These are phyloP conservation scores for Anoplolepis gracilipes DNA, from an alignment of 1,140 invertebrate genomes.

Conservation along the genomic window DNA sequence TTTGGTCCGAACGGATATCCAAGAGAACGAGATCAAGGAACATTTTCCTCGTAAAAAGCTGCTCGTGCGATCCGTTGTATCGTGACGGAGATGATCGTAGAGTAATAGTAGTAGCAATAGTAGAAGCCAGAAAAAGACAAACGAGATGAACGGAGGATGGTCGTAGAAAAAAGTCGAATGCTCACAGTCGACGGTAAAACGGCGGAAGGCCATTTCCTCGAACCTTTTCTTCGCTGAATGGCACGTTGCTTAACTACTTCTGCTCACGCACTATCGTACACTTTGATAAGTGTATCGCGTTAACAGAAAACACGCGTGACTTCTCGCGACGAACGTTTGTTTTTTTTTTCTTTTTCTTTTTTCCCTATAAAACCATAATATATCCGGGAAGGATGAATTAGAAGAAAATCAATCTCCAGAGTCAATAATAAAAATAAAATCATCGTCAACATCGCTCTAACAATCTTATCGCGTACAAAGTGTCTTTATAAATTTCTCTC, in stretches of 20 bases:
- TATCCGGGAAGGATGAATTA: neutral
- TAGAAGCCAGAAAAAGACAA: conserved; percentile 70
- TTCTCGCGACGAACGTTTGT: neutral
- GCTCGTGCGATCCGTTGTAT: conserved; percentile 44
- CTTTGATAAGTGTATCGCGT: conserved; percentile 43
- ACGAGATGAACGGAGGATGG: conserved; percentile 62
- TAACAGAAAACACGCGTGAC: conserved; percentile 42
- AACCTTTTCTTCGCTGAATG: conserved; percentile 74
- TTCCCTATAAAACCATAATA: conserved; percentile 6
- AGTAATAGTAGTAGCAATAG: conserved; percentile 39
- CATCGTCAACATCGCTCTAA: too few species aligned
- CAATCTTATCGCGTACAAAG: too few species aligned
- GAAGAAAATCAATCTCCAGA: neutral
- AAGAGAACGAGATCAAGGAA: neutral
- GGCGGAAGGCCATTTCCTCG: conserved; percentile 80
- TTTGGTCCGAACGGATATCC: conserved; percentile 15
- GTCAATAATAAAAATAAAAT: neutral
- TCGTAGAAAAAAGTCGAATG: conserved; percentile 71
- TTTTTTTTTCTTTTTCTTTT: too few species aligned
- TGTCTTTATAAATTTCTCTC: too few species aligned
- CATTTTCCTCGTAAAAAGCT: conserved; percentile 54
- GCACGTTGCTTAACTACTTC: conserved; percentile 65
- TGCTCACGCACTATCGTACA: conserved; percentile 62
- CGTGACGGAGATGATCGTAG: conserved; percentile 29
- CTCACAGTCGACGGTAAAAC: conserved; percentile 72